Conservation (phyloP, 2,113 vertebrate genomes). For the Microcebus lehilahytsara region DNA sequence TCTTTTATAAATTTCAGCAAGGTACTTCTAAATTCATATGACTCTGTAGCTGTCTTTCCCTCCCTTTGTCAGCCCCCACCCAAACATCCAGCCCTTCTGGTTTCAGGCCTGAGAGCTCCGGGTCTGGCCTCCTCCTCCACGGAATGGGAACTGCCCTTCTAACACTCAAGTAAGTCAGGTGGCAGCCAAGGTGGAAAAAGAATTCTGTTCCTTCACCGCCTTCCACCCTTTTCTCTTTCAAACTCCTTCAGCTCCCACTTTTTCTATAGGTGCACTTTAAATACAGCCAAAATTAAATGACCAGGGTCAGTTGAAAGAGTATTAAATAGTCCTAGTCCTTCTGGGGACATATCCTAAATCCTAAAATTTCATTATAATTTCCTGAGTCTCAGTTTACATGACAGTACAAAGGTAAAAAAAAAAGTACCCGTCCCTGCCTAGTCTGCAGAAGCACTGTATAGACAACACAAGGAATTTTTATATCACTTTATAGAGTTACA, state of each 20-base stretch:
- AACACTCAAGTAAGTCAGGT: neutral
- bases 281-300: neutral
- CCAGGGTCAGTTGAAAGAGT: neutral
- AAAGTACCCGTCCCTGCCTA: neutral
- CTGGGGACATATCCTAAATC: neutral
- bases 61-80: neutral
- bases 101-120: neutral
- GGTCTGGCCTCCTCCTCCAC: neutral
- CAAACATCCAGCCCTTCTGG: neutral
- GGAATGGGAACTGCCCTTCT: neutral
- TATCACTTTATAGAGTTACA: neutral
- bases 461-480: neutral
- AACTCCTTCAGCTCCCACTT: neutral
- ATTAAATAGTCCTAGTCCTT: neutral
- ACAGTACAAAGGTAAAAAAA: neutral
- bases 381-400: neutral
- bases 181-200: neutral
- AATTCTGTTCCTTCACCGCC: neutral
- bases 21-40: neutral
- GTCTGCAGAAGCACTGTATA: neutral
- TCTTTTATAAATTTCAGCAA: neutral
- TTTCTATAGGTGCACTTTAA: neutral
- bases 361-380: neutral
- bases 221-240: neutral
- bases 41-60: neutral